Conservation (phyloP, 23 tunicate species). For the Oikopleura albicans region DNA sequence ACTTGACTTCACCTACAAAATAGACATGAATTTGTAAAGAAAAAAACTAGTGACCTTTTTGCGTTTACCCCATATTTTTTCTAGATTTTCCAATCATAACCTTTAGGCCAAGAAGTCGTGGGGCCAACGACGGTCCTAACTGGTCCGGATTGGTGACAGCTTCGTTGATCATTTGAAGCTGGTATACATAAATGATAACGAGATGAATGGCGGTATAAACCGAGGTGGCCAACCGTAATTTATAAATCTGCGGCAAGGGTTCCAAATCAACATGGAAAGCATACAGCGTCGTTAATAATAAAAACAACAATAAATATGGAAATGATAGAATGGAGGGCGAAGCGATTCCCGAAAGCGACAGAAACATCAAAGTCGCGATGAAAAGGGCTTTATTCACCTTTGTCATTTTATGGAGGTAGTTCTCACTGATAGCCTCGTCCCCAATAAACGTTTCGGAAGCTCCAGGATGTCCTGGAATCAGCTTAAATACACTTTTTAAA, state of each 20-base stretch:
- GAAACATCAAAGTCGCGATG: slow-evolving; percentile 18
- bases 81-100: background rate
- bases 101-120: slow-evolving; percentile 27
- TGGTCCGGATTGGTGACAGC: background rate
- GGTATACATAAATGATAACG: slow-evolving; percentile 45
- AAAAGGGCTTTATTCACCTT: background rate
- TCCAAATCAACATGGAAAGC: slow-evolving; percentile 26
- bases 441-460: slow-evolving; percentile 7
- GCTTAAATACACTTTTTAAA: too few relatives aligned
- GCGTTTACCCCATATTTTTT: background rate
- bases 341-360: slow-evolving; percentile 45
- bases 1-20: too few relatives aligned
- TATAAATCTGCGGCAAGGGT: background rate
- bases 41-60: too few relatives aligned
- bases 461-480: slow-evolving; percentile 11
- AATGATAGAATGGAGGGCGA: slow-evolving; percentile 45
- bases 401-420: background rate
- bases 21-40: too few relatives aligned
- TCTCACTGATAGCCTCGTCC: background rate
- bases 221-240: background rate
- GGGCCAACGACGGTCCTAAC: slow-evolving; percentile 21
- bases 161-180: slow-evolving; percentile 32
- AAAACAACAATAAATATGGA: slow-evolving; percentile 37
- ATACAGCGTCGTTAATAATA: slow-evolving; percentile 32
- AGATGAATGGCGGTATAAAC: slow-evolving; percentile 36